Evolutionary conservation across 2,113 vertebrate species (phyloP), one percentile per base, ranked within the genome.

Genomic region (Pteronura brasiliensis): DNA sequence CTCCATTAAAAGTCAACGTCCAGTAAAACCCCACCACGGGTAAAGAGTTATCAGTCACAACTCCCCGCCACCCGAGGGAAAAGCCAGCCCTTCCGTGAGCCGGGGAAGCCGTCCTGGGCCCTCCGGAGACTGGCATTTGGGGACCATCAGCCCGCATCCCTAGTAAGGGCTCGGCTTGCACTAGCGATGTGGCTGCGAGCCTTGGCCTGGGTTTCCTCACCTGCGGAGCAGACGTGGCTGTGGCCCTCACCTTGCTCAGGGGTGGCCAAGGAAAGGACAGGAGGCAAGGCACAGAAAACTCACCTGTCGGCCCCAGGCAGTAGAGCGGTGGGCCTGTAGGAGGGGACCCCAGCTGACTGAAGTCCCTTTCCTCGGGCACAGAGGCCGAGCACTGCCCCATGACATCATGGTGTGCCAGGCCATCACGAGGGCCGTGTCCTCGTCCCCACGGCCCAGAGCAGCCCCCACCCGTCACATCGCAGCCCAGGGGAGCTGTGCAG

Each of bases 171-270:
- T 80, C 29, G 20, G 42, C 23, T 76, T 34, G 36, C 4, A 17
- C 15, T 15, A 11, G 49, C 34, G 0, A 0, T 0, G 0, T 63
- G 97, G 39, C 31, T 44, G 7, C 1, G 0, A 17, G 25, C 10
- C 27, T 83, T 59, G 17, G 49, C 86, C 71, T 18, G 39, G 8
- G 10, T 39, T 36, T 76, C 36, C n/a, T 44, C 34, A 6, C 13
- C 59, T 29, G 29, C 17, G n/a, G 49, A 39, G 31, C 6, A 11
- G 55, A 31, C 29, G 3, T 4, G 3, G 57, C 4, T 2, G 15
- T 9, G 14, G 23, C 1, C 34, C 8, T 27, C 11, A 0, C 61
- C 25, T 63, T 12, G 17, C 49, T 6, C 1, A 2, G 0, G 8
- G 10, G n/a, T 2, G 0, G 25, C 12, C 20, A 1, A 27, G 57